Percentiles rank a stretch among this genome's conserved stretches.
Conservation (phyloP, 2,888 invertebrate species). For the Holacanthella duospinosa region DNA sequence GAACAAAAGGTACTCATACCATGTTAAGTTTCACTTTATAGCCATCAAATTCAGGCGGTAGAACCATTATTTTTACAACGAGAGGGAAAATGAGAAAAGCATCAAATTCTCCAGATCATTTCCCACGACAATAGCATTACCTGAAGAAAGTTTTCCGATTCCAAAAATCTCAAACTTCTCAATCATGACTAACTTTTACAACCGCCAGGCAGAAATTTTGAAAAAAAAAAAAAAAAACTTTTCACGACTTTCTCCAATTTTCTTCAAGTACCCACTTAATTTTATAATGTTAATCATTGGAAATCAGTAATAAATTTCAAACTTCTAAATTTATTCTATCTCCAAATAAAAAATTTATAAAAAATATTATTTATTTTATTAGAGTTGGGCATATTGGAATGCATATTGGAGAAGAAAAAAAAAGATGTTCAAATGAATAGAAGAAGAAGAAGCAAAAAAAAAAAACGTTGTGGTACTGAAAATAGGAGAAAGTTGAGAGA, state of each 20-base stretch:
- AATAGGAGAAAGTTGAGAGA: background rate
- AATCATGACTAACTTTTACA: background rate
- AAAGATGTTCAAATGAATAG: background rate
- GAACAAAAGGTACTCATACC: background rate
- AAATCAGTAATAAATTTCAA: background rate
- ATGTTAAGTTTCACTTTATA: background rate
- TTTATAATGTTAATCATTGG: no score
- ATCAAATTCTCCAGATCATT: constrained; percentile 19
- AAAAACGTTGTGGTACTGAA: background rate
- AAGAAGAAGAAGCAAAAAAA: background rate
- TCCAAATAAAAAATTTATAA: background rate
- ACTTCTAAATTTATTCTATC: background rate
- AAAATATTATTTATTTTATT: background rate
- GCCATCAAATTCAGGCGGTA: background rate
- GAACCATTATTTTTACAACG: background rate
- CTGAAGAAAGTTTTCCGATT: no score
- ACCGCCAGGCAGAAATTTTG: no score
- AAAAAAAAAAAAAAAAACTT: no score
- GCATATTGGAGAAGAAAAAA: no score
- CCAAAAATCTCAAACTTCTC: background rate
- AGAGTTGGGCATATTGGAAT: background rate
- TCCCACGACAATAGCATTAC: constrained; percentile 9
- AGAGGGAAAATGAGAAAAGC: constrained; percentile 6
- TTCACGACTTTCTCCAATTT: no score
- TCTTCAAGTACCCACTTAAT: no score